Evolutionary conservation across 2,113 vertebrate genomes (phyloP).

Genomic region (Taurulus bubalis): DNA sequence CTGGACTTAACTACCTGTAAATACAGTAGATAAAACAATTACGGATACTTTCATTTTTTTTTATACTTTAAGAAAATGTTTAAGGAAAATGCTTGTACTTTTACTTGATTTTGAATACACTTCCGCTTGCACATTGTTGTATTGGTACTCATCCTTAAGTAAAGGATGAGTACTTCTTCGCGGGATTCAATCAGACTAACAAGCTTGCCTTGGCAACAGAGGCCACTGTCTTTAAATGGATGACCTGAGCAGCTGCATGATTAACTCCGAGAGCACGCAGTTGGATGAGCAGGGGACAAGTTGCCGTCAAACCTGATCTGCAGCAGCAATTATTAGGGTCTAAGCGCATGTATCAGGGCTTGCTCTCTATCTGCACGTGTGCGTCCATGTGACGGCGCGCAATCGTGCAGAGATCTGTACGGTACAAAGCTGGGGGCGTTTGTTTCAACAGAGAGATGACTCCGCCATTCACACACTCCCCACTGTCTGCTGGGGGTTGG

Average conservation of each 20-base stretch:
- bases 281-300: conserved; percentile 45
- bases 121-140: not conserved
- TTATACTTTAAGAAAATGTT: not conserved
- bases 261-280: conserved; percentile 51
- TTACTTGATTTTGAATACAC: not conserved
- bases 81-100: not conserved
- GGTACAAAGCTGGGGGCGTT: conserved; percentile 13
- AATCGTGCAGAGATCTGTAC: conserved; percentile 14
- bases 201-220: conserved; percentile 41
- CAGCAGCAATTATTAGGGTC: conserved; percentile 17
- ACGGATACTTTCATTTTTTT: not conserved
- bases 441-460: conserved; percentile 26
- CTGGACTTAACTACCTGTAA: not conserved
- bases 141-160: not conserved
- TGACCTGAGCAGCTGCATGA: conserved; percentile 56
- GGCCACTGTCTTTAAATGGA: conserved; percentile 54
- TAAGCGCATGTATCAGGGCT: conserved; percentile 12
- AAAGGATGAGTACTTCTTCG: conserved; percentile 2
- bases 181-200: conserved; percentile 73
- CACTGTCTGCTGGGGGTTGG: conserved; percentile 64
- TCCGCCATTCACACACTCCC: conserved; percentile 51
- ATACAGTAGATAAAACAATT: not conserved
- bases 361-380: conserved; percentile 24
- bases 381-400: conserved; percentile 14
- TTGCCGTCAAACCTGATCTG: conserved; percentile 36